phyloP scores from a whole-genome alignment of 2,888 invertebrate species.

The Onchidella celtica region DNA sequence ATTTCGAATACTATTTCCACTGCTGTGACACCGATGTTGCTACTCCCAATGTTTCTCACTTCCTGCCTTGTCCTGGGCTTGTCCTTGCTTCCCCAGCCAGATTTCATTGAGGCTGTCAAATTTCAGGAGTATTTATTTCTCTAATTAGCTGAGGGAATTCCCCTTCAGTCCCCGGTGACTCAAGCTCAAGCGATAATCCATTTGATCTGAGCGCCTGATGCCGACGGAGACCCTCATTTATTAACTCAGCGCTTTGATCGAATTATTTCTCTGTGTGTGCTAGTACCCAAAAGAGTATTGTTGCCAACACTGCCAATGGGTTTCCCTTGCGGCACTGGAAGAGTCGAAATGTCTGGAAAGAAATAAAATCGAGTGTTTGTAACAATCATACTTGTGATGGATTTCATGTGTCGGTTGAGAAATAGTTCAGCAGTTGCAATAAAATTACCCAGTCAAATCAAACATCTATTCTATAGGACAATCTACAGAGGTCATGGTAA shows the following conservation, averaged over 20 bases:
- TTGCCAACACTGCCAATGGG: not conserved
- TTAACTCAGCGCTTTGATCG: conserved; percentile 36
- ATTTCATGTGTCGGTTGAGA: no score
- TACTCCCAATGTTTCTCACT: not conserved
- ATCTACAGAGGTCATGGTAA: conserved; percentile 28
- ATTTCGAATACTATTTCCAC: no score
- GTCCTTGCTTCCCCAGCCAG: not conserved
- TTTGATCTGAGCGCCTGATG: conserved; percentile 16
- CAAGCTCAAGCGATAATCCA: conserved; percentile 27
- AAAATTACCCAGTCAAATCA: no score
- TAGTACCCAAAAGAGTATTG: not conserved
- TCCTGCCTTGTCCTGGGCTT: not conserved
- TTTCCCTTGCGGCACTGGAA: not conserved
- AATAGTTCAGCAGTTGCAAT: no score
- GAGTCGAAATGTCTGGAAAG: not conserved
- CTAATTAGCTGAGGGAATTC: conserved; percentile 41
- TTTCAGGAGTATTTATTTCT: conserved; percentile 45
- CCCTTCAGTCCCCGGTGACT: conserved; percentile 11
- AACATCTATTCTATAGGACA: no score
- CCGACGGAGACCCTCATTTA: conserved; percentile 19
- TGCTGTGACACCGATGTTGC: no score
- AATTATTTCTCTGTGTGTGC: conserved; percentile 16
- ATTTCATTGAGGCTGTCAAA: conserved; percentile 47
- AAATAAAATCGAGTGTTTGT: no score
- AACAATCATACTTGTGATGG: no score